phyloP scores from a whole-genome alignment of 2,888 invertebrate genomes.

The Chalcosyrphus nemorum region DNA sequence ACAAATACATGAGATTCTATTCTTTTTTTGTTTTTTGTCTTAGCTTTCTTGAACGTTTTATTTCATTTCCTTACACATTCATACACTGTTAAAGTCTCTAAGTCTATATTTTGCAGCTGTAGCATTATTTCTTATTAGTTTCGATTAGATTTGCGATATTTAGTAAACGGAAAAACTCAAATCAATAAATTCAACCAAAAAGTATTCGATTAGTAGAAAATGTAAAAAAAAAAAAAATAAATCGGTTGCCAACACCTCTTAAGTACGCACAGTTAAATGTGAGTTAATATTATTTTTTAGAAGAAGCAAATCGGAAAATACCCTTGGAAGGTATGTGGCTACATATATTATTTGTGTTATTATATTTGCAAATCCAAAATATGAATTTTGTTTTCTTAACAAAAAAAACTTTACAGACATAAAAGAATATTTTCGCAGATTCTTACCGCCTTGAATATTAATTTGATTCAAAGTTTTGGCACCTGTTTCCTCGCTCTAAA shows the following conservation, averaged over 20 bases:
- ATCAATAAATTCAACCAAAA: constrained; percentile 60
- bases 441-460: constrained; percentile 97
- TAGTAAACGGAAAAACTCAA: constrained; percentile 29
- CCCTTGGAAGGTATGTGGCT: constrained; percentile 9
- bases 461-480: constrained; percentile 94
- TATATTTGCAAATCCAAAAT: constrained; percentile 50
- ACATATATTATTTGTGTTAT: constrained; percentile 16
- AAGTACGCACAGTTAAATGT: constrained; percentile 35
- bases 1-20: constrained; percentile 57
- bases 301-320: constrained; percentile 47
- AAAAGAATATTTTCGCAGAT: constrained; percentile 76
- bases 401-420: constrained; percentile 76
- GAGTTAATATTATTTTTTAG: not conserved
- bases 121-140: constrained; percentile 75
- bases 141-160: constrained; percentile 55
- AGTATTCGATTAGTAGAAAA: constrained; percentile 50
- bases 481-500: constrained; percentile 95
- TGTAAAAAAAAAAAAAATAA: constrained; percentile 24
- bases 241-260: constrained; percentile 52
- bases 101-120: constrained; percentile 71
- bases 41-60: constrained; percentile 13
- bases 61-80: constrained; percentile 52
- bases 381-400: constrained; percentile 79
- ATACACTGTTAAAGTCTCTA: constrained; percentile 48
- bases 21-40: constrained; percentile 15